Percentiles rank a stretch among this genome's conserved stretches.
Conservation (phyloP, 30 jellyfish, hydroid and myxozoan genomes). For the Nemopilema nomurai region DNA sequence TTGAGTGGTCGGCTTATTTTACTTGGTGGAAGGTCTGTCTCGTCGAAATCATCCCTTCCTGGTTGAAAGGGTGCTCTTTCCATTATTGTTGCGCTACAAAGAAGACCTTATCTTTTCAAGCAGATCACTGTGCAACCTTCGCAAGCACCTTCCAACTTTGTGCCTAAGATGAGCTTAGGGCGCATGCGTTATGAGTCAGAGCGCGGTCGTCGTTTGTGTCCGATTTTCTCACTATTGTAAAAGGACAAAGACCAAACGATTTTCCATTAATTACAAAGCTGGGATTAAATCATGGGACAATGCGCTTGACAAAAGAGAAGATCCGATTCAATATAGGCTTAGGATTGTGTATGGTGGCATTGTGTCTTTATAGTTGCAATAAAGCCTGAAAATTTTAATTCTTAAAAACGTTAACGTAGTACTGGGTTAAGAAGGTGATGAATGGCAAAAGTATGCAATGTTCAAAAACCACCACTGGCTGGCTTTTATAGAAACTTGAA, state of each 20-base stretch:
- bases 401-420: too few species aligned
- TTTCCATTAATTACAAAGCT: not conserved
- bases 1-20: conserved; percentile 60
- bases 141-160: not conserved
- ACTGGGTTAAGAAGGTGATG: too few species aligned
- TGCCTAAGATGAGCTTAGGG: not conserved
- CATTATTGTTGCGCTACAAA: not conserved
- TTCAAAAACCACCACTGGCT: too few species aligned
- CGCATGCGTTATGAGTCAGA: not conserved
- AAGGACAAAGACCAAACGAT: not conserved
- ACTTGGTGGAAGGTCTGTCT: conserved; percentile 65
- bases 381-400: too few species aligned
- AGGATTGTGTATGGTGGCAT: too few species aligned
- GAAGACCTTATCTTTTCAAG: not conserved
- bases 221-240: not conserved
- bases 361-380: too few species aligned
- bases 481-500: too few species aligned
- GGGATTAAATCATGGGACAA: conserved; percentile 1
- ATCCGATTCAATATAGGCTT: too few species aligned
- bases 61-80: conserved; percentile 4
- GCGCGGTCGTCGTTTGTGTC: not conserved
- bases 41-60: conserved; percentile 19
- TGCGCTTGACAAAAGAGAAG: not conserved
- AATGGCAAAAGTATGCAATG: too few species aligned
- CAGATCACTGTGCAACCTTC: not conserved